phyloP scores from a whole-genome alignment of 1,140 invertebrate species.

The Drosophila teissieri region DNA sequence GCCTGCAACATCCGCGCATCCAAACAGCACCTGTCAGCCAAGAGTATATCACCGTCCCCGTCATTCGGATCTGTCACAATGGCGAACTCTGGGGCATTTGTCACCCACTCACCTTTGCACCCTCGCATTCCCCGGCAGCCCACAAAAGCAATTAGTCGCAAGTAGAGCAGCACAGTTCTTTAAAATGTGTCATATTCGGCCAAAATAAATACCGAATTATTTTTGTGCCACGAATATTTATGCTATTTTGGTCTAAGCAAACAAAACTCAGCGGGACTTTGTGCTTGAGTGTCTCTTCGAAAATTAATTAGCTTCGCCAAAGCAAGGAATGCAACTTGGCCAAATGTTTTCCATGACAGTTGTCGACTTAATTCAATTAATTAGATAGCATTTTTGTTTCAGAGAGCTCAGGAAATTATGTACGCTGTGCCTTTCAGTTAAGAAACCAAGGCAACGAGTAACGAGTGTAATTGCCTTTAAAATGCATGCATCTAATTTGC shows the following conservation, averaged over 20 bases:
- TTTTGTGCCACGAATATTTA: slow-evolving; percentile 22
- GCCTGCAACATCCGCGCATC: slow-evolving; percentile 21
- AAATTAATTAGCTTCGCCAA: slow-evolving; percentile 26
- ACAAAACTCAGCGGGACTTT: slow-evolving; percentile 16
- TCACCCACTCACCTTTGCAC: slow-evolving; percentile 50
- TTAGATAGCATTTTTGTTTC: slow-evolving; percentile 51
- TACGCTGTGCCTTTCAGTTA: background rate
- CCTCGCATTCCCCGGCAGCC: slow-evolving; percentile 8
- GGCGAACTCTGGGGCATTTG: slow-evolving; percentile 43
- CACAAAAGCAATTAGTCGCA: slow-evolving; percentile 64
- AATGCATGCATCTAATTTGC: slow-evolving; percentile 5
- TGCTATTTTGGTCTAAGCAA: slow-evolving; percentile 29
- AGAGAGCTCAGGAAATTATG: background rate
- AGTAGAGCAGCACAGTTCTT: slow-evolving; percentile 38
- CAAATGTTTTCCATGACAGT: slow-evolving; percentile 36
- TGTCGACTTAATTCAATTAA: slow-evolving; percentile 58
- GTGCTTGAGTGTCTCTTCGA: background rate
- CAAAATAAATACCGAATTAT: slow-evolving; percentile 50
- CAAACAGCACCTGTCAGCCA: slow-evolving; percentile 38
- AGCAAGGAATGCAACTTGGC: slow-evolving; percentile 14
- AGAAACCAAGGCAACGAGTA: background rate
- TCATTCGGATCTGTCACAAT: slow-evolving; percentile 42
- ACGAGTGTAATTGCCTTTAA: background rate
- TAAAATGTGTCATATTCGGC: slow-evolving; percentile 57
- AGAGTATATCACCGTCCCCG: slow-evolving; percentile 34